phyloP scores from a whole-genome alignment of 2,888 invertebrate genomes.

The Lithophane semibrunnea region DNA sequence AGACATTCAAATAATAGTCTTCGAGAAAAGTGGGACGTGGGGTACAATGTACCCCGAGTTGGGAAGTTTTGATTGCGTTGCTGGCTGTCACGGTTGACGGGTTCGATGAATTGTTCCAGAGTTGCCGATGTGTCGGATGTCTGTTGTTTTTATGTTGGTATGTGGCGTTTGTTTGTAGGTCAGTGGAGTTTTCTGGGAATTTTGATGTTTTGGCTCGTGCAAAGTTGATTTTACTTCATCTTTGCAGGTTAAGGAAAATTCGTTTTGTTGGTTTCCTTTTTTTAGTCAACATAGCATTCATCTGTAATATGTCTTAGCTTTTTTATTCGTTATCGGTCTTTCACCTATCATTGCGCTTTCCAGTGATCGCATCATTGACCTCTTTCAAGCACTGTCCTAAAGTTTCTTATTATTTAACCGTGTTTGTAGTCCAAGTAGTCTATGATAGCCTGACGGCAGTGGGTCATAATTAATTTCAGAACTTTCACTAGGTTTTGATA shows the following conservation, averaged over 20 bases:
- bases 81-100: slow-evolving; percentile 84
- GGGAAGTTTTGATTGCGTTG: slow-evolving; percentile 88
- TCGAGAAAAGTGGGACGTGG: slow-evolving; percentile 80
- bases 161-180: slow-evolving; percentile 51
- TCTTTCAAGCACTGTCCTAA: background rate
- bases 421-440: background rate
- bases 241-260: background rate
- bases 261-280: background rate
- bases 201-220: background rate
- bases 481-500: background rate
- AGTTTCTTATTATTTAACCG: background rate
- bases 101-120: slow-evolving; percentile 80
- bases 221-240: background rate
- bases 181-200: slow-evolving; percentile 14
- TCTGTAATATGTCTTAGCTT: background rate
- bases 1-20: slow-evolving; percentile 90
- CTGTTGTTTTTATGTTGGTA: slow-evolving; percentile 71
- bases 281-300: background rate
- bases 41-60: slow-evolving; percentile 69
- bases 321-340: background rate
- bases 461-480: background rate
- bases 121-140: slow-evolving; percentile 64
- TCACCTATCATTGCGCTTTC: background rate
- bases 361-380: background rate
- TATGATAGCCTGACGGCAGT: background rate